Percentiles rank a stretch among this genome's conserved stretches.
Evolutionary conservation across 2,797 vertebrate species (phyloP).

Genomic region (Acanthurus leucopareius): DNA sequence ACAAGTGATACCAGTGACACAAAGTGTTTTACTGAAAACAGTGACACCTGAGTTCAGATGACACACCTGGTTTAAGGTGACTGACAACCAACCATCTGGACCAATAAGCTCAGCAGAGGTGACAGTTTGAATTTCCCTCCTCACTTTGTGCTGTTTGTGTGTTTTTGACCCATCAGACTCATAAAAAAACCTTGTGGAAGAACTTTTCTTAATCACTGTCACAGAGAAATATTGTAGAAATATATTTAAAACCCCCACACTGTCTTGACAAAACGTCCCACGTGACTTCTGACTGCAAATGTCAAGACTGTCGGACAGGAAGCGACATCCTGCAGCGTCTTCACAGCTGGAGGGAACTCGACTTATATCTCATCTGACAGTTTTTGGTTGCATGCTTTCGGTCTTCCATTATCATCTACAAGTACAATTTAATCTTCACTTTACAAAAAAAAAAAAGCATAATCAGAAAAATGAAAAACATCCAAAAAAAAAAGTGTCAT

Average conservation of each 20-base stretch:
- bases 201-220: too few relatives aligned
- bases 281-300: neutral
- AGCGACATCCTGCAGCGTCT: neutral
- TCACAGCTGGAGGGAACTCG: neutral
- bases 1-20: too few relatives aligned
- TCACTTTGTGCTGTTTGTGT: too few relatives aligned
- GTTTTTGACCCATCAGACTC: too few relatives aligned
- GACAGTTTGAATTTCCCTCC: too few relatives aligned
- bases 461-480: neutral
- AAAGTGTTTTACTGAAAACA: too few relatives aligned
- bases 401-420: conserved; percentile 73
- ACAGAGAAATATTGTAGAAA: too few relatives aligned
- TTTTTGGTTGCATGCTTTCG: conserved; percentile 61
- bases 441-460: neutral
- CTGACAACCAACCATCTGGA: too few relatives aligned
- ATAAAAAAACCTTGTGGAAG: too few relatives aligned
- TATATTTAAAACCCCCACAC: neutral
- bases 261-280: neutral
- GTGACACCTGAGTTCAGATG: too few relatives aligned
- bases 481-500: neutral
- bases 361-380: neutral
- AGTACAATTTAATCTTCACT: conserved; percentile 19
- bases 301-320: conserved; percentile 6
- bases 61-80: too few relatives aligned
- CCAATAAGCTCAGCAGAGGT: too few relatives aligned